phyloP scores from a whole-genome alignment of 2,888 invertebrate genomes.

The Hermaeophaga mercurialis region DNA sequence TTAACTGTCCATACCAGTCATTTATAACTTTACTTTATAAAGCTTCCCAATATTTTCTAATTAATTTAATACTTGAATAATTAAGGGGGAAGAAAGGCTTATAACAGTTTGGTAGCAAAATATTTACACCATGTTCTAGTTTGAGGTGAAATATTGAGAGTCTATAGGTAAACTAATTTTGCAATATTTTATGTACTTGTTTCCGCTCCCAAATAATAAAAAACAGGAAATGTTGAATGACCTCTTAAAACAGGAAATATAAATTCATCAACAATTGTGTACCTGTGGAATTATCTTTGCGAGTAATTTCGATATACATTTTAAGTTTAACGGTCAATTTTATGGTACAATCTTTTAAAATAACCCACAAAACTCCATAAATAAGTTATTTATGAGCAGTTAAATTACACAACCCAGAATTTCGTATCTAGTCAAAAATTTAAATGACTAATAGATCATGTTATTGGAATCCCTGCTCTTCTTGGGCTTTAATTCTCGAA shows the following conservation, averaged over 20 bases:
- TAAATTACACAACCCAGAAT: too few species aligned
- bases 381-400: too few species aligned
- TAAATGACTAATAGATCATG: too few species aligned
- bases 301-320: too few species aligned
- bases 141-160: too few species aligned
- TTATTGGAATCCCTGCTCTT: too few species aligned
- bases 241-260: slow-evolving; percentile 10
- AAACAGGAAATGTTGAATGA: slow-evolving; percentile 11
- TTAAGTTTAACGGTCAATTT: neutral
- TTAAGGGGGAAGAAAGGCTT: neutral
- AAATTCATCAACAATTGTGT: slow-evolving; percentile 3
- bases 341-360: neutral
- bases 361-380: neutral
- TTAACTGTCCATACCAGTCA: slow-evolving; percentile 18
- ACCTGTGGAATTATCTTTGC: too few species aligned
- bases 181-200: slow-evolving; percentile 9
- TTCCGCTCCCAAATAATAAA: slow-evolving; percentile 6
- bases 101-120: neutral
- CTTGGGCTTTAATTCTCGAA: too few species aligned
- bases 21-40: slow-evolving; percentile 12
- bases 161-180: slow-evolving; percentile 1
- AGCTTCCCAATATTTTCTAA: slow-evolving; percentile 19
- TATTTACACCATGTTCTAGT: neutral
- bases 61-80: slow-evolving; percentile 23
- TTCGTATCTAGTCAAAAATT: too few species aligned